Base-by-base conservation (phyloP, 2,113 vertebrate species). In the Colistium nudipinnis region DNA sequence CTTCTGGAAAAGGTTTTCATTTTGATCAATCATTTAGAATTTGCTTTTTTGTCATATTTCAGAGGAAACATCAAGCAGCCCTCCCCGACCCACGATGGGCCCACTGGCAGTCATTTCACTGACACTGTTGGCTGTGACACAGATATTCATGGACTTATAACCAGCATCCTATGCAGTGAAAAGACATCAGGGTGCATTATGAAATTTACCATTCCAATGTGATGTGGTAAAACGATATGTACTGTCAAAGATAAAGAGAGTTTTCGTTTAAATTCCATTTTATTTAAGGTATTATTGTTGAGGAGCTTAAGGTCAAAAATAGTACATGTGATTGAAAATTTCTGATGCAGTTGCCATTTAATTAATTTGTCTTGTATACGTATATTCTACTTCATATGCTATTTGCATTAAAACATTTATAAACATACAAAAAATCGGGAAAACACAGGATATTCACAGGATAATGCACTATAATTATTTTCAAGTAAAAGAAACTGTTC, bases 191-290 rank as follows among this genome's bases (percentile, higher is more conserved):
- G 48, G 44, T 44, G 17, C 72, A 81, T 20, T 60, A 74, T 87
- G 70, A 80, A 62, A 81, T 65, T 73, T 74, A 63, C 70, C 45
- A 41, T 4, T n/a, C 49, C 2, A 49, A 24, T 53, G 14, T 30
- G 13, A 41, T 53, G 3, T 74, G 75, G 61, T 86, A 68, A 76
- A 86, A 76, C 36, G 62, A 83, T 41, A 20, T 81, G 79, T 70
- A 13, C 33, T 65, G 53, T 70, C 41, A 71, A 62, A 64, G 7
- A 31, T 24, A 39, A 5, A 54, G 4, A 60, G 3, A 7, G 10
- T 31, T n/a, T 30, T 30, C 27, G 4, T 49, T 62, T 56, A 0
- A 25, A 9, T 49, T 51, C 7, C 3, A 43, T 28, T 22, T 9
- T 59, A 59, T 71, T 76, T 74, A 70, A 62, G 25, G 0, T 49